phyloP scores from a whole-genome alignment of 2,113 vertebrate species.

The Petromus typicus region DNA sequence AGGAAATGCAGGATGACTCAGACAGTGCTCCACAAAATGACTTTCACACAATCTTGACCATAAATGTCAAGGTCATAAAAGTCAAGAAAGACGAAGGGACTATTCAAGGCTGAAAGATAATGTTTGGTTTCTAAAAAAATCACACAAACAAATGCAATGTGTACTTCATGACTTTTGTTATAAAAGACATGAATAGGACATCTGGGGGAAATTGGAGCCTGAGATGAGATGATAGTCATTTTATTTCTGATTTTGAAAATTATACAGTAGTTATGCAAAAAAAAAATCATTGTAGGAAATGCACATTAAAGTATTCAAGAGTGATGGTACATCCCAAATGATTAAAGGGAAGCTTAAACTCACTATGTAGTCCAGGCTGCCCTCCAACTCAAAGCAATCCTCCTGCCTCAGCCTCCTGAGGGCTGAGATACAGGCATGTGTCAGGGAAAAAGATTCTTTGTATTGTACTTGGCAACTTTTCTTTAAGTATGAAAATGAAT shows the following conservation, averaged over 20 bases:
- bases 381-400: too few relatives aligned
- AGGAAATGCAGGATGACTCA: background rate
- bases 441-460: background rate
- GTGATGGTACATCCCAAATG: background rate
- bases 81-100: background rate
- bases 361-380: too few relatives aligned
- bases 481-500: background rate
- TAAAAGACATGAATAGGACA: background rate
- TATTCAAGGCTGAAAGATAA: background rate
- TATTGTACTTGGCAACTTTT: background rate
- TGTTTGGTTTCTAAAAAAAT: background rate
- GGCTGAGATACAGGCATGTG: too few relatives aligned
- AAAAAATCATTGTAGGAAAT: background rate
- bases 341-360: too few relatives aligned
- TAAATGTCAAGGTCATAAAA: background rate
- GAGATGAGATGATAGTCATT: background rate
- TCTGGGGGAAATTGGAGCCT: background rate
- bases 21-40: too few relatives aligned
- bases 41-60: background rate
- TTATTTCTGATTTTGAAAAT: background rate
- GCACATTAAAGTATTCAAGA: background rate
- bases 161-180: background rate
- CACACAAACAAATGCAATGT: background rate
- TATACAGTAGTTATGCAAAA: background rate
- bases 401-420: too few relatives aligned